These are phyloP conservation scores for Drosophila orosa DNA, from an alignment of 1,140 invertebrate genomes.

Conservation along the genomic window DNA sequence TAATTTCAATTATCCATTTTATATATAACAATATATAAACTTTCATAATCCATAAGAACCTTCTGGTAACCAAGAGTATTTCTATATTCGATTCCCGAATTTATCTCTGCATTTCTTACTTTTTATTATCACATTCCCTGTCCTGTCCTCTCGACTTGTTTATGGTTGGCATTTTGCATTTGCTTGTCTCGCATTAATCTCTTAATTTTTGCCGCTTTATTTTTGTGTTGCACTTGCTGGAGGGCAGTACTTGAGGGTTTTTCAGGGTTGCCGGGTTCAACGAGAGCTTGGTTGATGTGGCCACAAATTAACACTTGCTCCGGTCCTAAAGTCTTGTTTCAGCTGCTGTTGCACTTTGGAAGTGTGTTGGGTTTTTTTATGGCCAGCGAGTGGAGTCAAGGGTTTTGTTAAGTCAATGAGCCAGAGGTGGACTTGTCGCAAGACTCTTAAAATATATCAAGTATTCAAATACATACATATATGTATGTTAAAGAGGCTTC, in stretches of 20 bases:
- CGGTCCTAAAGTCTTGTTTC: conserved; percentile 45
- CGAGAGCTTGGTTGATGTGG: conserved; percentile 42
- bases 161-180: conserved; percentile 61
- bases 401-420: conserved; percentile 26
- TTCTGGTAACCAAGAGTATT: neutral
- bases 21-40: neutral
- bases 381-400: conserved; percentile 18
- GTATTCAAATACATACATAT: neutral
- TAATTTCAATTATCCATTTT: too few species aligned
- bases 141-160: conserved; percentile 49
- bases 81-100: conserved; percentile 13
- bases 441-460: neutral
- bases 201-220: conserved; percentile 49
- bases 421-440: neutral
- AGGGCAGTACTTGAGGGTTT: conserved; percentile 43
- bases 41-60: too few species aligned
- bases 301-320: conserved; percentile 50
- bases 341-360: conserved; percentile 54
- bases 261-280: conserved; percentile 46
- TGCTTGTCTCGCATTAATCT: conserved; percentile 68
- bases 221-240: conserved; percentile 55
- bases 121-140: conserved; percentile 51
- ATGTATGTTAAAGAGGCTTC: neutral
- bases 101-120: conserved; percentile 15
- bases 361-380: conserved; percentile 29